These are phyloP conservation scores for Mactromeris polynyma DNA, from an alignment of 2,888 invertebrate genomes.

Conservation along the genomic window DNA sequence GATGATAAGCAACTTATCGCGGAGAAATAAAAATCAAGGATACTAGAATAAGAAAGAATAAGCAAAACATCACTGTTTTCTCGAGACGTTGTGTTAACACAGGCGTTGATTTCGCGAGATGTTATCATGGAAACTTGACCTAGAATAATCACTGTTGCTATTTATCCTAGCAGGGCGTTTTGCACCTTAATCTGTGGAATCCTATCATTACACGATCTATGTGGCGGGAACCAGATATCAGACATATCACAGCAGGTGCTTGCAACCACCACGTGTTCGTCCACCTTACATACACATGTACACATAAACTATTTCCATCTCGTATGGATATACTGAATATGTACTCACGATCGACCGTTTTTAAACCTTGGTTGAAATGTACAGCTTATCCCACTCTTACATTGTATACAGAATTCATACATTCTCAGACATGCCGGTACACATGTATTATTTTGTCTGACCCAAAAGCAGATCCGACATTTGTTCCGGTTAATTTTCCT, in stretches of 20 bases:
- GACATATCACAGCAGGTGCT: neutral
- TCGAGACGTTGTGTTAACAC: neutral
- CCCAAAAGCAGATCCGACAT: neutral
- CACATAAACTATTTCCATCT: no score
- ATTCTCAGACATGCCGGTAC: no score
- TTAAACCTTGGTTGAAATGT: no score
- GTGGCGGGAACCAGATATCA: neutral
- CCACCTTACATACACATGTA: no score
- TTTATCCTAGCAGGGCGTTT: neutral
- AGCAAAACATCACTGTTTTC: neutral
- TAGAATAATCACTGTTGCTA: neutral
- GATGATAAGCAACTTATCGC: neutral
- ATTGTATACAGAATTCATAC: neutral
- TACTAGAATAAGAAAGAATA: no score
- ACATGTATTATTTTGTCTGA: neutral
- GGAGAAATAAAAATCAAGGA: neutral
- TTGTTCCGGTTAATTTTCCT: neutral
- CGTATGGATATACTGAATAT: no score
- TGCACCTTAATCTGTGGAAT: neutral
- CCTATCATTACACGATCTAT: constrained; percentile 9
- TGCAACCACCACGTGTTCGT: neutral
- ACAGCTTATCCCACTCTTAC: neutral
- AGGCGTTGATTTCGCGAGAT: neutral
- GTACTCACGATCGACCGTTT: no score
- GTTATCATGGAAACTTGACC: constrained; percentile 4